Evolutionary conservation across 1,140 invertebrate genomes (phyloP).

Genomic region (Penaeus indicus): DNA sequence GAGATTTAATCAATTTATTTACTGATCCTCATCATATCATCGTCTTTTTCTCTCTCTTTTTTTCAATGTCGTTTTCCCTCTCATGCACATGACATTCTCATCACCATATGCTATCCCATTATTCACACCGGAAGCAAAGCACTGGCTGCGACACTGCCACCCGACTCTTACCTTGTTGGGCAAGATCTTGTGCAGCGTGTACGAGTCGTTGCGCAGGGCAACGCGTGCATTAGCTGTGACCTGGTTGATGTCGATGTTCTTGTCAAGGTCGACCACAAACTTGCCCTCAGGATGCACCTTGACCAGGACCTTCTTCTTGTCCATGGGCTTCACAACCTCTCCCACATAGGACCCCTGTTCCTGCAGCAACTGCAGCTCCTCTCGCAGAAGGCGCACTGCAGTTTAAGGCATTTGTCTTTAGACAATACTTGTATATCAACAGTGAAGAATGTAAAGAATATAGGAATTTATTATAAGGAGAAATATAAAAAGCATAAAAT

Average conservation of each 20-base stretch:
- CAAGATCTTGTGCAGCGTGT: slow-evolving; percentile 98
- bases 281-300: slow-evolving; percentile 99
- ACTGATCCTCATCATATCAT: too few relatives aligned
- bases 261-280: slow-evolving; percentile 99
- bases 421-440: not conserved
- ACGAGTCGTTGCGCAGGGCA: slow-evolving; percentile 97
- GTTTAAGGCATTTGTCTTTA: slow-evolving; percentile 48
- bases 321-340: slow-evolving; percentile 99
- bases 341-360: slow-evolving; percentile 99
- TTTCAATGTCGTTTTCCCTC: too few relatives aligned
- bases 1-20: too few relatives aligned
- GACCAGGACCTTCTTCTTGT: slow-evolving; percentile 99
- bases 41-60: too few relatives aligned
- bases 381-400: slow-evolving; percentile 94
- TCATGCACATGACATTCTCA: too few relatives aligned
- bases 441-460: too few relatives aligned
- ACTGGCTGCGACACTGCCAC: too few relatives aligned
- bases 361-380: slow-evolving; percentile 97
- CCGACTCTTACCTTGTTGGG: slow-evolving; percentile 87
- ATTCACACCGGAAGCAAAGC: too few relatives aligned
- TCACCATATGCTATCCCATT: too few relatives aligned
- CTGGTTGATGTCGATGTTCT: slow-evolving; percentile 99
- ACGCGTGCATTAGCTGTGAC: slow-evolving; percentile 98
- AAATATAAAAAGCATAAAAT: too few relatives aligned
- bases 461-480: too few relatives aligned